Evolutionary conservation across 64 coral and sea anemone species (phyloP).

Genomic region (Montipora cactus): DNA sequence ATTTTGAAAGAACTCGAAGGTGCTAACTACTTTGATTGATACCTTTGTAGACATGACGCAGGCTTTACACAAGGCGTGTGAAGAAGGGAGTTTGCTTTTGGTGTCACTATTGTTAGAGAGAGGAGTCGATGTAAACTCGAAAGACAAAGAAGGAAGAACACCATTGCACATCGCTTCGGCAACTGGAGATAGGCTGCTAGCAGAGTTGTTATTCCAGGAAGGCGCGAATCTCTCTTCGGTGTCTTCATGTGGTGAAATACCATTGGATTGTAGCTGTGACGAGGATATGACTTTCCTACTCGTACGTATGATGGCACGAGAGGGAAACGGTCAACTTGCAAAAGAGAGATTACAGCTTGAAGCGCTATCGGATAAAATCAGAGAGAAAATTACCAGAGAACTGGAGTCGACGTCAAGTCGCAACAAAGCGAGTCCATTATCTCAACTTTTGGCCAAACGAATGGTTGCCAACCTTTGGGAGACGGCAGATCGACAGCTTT

Average conservation of each 20-base stretch:
- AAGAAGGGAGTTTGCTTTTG: slow-evolving; percentile 74
- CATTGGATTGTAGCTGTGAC: slow-evolving; percentile 61
- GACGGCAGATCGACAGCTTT: slow-evolving; percentile 43
- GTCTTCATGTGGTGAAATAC: slow-evolving; percentile 58
- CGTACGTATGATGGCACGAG: slow-evolving; percentile 76
- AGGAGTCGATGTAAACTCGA: slow-evolving; percentile 60
- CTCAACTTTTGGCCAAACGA: slow-evolving; percentile 51
- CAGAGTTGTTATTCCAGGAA: slow-evolving; percentile 74
- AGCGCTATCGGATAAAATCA: slow-evolving; percentile 62
- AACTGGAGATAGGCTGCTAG: slow-evolving; percentile 57
- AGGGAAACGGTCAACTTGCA: slow-evolving; percentile 67
- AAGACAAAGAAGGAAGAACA: slow-evolving; percentile 75
- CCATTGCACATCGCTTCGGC: slow-evolving; percentile 70
- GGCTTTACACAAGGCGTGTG: slow-evolving; percentile 53
- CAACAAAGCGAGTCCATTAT: slow-evolving; percentile 34
- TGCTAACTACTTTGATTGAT: slow-evolving; percentile 11
- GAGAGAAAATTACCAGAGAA: slow-evolving; percentile 58
- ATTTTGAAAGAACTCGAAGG: not conserved
- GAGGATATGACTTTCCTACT: slow-evolving; percentile 74
- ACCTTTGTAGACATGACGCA: slow-evolving; percentile 24
- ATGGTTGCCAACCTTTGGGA: slow-evolving; percentile 51
- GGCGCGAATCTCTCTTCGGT: slow-evolving; percentile 62
- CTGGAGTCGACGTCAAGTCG: slow-evolving; percentile 20
- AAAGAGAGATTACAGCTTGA: slow-evolving; percentile 72
- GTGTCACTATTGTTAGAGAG: slow-evolving; percentile 63